These are phyloP conservation scores for Drosophila quadrilineata DNA, from an alignment of 1,140 invertebrate species.

Conservation along the genomic window DNA sequence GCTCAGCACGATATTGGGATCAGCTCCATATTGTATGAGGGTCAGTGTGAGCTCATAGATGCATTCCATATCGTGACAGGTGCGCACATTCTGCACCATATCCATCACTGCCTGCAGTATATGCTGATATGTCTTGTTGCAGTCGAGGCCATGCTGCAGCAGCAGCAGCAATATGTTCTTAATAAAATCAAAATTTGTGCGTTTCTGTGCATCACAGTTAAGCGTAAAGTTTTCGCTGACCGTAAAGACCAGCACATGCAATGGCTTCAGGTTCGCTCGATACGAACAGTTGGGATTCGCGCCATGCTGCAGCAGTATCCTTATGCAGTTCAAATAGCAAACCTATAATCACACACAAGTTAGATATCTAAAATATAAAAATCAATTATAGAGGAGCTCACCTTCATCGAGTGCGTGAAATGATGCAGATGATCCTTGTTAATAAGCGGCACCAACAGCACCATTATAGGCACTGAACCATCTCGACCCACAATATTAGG, in stretches of 20 bases:
- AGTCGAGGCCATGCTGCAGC: constrained; percentile 87
- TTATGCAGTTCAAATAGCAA: constrained; percentile 88
- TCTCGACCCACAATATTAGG: constrained; percentile 88
- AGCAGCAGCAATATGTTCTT: constrained; percentile 86
- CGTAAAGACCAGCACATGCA: constrained; percentile 88
- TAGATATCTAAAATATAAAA: background rate
- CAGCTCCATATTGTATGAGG: constrained; percentile 86
- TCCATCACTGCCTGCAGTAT: constrained; percentile 87
- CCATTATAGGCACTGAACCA: constrained; percentile 88
- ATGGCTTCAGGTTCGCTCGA: constrained; percentile 86
- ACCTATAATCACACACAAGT: constrained; percentile 81
- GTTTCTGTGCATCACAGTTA: constrained; percentile 85
- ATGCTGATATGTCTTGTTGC: constrained; percentile 85
- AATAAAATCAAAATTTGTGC: constrained; percentile 85
- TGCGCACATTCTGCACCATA: constrained; percentile 87
- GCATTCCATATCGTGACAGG: constrained; percentile 85
- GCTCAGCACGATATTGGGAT: constrained; percentile 84
- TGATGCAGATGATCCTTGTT: constrained; percentile 89
- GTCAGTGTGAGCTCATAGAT: constrained; percentile 87
- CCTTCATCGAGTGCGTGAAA: constrained; percentile 89
- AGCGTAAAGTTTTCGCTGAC: constrained; percentile 88
- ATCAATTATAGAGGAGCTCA: constrained; percentile 38
- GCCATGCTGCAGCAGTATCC: constrained; percentile 86
- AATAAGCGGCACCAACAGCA: constrained; percentile 87
- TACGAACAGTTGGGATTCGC: constrained; percentile 89